Conservation (phyloP, 2,113 vertebrate species). For the zebrafish (Danio rerio) region DNA sequence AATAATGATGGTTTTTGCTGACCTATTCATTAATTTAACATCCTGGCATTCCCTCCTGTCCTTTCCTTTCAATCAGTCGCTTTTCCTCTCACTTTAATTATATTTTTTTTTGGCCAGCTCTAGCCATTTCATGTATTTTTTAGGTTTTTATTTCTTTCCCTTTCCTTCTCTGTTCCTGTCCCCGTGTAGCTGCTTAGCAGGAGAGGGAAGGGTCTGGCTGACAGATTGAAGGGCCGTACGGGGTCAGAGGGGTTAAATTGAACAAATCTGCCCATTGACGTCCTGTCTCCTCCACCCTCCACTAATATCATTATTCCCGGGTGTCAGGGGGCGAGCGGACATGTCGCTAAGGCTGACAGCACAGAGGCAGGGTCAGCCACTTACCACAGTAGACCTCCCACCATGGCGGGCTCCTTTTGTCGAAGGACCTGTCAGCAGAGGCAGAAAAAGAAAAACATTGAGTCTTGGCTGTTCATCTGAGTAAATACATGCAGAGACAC, state of each 20-base stretch:
- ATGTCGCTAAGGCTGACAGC: constrained; percentile 59
- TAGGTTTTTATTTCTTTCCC: background rate
- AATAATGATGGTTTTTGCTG: background rate
- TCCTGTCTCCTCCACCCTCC: constrained; percentile 67
- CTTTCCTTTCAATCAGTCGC: background rate
- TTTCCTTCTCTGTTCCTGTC: constrained; percentile 2
- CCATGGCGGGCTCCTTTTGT: constrained; percentile 56
- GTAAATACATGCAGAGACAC: constrained; percentile 35
- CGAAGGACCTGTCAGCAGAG: constrained; percentile 50
- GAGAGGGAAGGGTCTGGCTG: constrained; percentile 54
- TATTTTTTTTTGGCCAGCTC: background rate
- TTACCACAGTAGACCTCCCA: constrained; percentile 61
- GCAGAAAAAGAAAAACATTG: constrained; percentile 55
- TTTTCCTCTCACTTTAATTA: no score
- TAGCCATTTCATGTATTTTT: background rate
- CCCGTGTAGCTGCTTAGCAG: constrained; percentile 44
- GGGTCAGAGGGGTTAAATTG: constrained; percentile 71
- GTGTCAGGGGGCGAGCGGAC: constrained; percentile 56
- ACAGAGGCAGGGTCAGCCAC: constrained; percentile 50
- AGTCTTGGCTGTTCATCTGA: constrained; percentile 49
- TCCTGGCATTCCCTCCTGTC: background rate
- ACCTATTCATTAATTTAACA: background rate
- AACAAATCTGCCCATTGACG: constrained; percentile 73
- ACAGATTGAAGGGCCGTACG: constrained; percentile 55
- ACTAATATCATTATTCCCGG: constrained; percentile 66